Evolutionary conservation across 1,140 invertebrate species (phyloP), one percentile per base, ranked within the genome.

Genomic region (Aleiodes sp.): DNA sequence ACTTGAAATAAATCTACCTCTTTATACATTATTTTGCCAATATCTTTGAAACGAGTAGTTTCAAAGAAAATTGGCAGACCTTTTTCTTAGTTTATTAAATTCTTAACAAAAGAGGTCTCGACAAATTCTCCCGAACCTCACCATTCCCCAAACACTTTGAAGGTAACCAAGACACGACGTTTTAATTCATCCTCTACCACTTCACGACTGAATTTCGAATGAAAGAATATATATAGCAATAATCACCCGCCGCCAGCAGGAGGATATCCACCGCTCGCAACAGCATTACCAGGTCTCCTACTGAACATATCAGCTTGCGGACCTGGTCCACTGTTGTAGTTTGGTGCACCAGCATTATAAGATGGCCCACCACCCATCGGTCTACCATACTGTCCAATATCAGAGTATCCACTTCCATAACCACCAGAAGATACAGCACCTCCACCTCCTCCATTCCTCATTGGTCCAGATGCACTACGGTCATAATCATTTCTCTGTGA

Each of bases 251-350:
- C 82, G 75, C 79, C 76, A 43, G 84, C 81, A 70, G 78, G 74
- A 71, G 83, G 82, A 74, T 86, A 86, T 71, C 80, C 83, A 73
- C 82, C 80, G 75, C 78, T 79, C 60, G 83, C 78, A 31, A 84
- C 84, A 29, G 84, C 73, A 71, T 80, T 84, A 67, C 84, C 84
- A 71, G 84, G 77, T 77, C 85, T 81, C 77, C 85, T 81, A 71
- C 84, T 86, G 68, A 84, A 86, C 83, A 86, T 86, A 62, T 86
- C 85, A 61, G 82, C 76, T 78, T 86, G 85, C 61, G 82, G 82
- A 75, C 81, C 82, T 70, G 83, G 82, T 72, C 84, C 84, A 73
- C 84, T 81, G 63, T 78, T 85, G 66, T 86, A 86, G 73, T 78
- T 85, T 28, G 84, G 82, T 65, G 80, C 82, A 64, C 82, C 84